These are phyloP conservation scores for Periparus ater DNA, from an alignment of 2,797 vertebrate genomes.

Conservation along the genomic window DNA sequence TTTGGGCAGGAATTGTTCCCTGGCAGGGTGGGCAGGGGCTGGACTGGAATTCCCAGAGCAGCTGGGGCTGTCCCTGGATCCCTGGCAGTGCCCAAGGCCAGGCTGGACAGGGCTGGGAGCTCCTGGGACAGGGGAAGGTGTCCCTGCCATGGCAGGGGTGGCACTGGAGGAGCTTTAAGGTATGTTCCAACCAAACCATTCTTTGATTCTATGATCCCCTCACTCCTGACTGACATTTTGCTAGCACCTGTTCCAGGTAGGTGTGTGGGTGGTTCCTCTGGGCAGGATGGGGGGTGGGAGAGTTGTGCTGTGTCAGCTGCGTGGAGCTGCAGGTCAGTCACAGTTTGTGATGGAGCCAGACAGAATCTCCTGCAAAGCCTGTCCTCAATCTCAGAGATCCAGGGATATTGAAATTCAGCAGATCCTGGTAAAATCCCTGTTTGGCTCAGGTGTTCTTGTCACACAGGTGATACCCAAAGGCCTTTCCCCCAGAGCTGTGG, in stretches of 20 bases:
- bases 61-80: not conserved
- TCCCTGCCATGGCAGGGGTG: not conserved
- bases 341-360: not conserved
- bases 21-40: accelerated
- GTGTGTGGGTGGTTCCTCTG: not conserved
- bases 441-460: not conserved
- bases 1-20: not conserved
- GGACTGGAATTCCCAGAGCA: too few species aligned
- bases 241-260: not conserved
- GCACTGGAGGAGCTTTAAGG: not conserved
- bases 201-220: not conserved
- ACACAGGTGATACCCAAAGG: not conserved
- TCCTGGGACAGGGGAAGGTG: not conserved
- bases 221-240: not conserved
- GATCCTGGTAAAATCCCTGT: not conserved
- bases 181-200: not conserved
- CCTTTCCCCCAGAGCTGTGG: not conserved
- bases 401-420: not conserved
- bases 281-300: not conserved
- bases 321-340: not conserved
- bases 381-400: not conserved
- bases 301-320: not conserved
- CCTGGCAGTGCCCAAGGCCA: not conserved
- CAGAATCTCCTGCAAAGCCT: not conserved
- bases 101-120: not conserved